Percentiles rank a stretch among this genome's conserved stretches.
Conservation (phyloP, 2,113 vertebrate species). For the Candoia aspera region DNA sequence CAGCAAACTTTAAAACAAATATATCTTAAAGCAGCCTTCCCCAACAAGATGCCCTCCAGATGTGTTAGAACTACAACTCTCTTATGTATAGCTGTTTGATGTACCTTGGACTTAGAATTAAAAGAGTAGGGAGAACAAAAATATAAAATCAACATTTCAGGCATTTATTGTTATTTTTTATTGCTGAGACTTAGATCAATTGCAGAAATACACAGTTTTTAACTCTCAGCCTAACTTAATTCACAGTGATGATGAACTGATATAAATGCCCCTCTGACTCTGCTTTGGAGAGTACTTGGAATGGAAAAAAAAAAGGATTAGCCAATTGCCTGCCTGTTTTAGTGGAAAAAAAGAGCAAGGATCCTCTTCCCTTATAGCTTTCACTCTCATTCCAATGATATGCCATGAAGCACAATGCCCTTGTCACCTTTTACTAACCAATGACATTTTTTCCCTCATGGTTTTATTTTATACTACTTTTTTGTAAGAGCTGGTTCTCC, state of each 20-base stretch:
- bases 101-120: neutral
- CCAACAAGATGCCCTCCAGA: neutral
- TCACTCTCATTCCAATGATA: neutral
- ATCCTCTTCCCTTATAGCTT: neutral
- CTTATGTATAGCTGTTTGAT: neutral
- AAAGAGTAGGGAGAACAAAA: constrained; percentile 1
- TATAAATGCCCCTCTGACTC: neutral
- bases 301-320: neutral
- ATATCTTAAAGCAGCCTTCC: neutral
- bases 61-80: neutral
- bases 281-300: neutral
- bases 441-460: constrained; percentile 30
- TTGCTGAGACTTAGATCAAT: neutral
- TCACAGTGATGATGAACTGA: neutral
- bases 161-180: neutral
- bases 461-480: constrained; percentile 35
- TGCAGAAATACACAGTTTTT: neutral
- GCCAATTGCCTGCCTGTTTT: neutral
- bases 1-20: neutral
- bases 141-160: neutral
- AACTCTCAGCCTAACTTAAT: neutral
- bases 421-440: constrained; percentile 13
- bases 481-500: constrained; percentile 46
- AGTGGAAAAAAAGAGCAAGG: neutral
- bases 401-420: neutral